Percentiles rank a stretch among this genome's conserved stretches.
phyloP scores from a whole-genome alignment of 2,113 vertebrate genomes.

The Nycticebus coucang region DNA sequence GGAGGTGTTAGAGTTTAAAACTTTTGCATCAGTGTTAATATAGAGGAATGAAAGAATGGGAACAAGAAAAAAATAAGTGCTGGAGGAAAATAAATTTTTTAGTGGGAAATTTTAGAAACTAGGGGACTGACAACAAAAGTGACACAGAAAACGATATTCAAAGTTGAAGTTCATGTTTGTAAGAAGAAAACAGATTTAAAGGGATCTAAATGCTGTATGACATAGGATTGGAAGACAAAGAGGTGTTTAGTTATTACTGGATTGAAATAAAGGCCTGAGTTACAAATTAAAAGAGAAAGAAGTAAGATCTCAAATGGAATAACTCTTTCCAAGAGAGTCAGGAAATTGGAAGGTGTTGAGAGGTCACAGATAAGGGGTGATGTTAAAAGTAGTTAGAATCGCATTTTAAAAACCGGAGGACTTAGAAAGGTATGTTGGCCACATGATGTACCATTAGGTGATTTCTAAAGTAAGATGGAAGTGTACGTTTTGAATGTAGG shows the following conservation, averaged over 20 bases:
- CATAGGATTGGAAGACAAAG: not conserved
- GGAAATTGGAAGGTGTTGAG: not conserved
- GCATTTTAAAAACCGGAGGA: not conserved
- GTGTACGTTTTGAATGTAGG: not conserved
- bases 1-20: not conserved
- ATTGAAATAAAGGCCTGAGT: not conserved
- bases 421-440: not conserved
- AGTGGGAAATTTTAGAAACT: not conserved
- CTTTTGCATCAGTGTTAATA: slow-evolving; percentile 4
- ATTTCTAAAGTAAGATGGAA: not conserved
- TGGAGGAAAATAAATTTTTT: not conserved
- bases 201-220: not conserved
- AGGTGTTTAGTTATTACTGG: not conserved
- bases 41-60: not conserved
- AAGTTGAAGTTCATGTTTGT: not conserved
- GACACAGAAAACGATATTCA: not conserved
- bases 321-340: not conserved
- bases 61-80: not conserved
- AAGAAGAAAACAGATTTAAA: not conserved
- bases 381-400: not conserved
- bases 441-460: not conserved
- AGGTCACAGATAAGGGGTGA: not conserved
- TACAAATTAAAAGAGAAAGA: not conserved
- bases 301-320: not conserved
- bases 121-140: not conserved